Conservation (phyloP, 2,888 invertebrate species). For the Agrotis segetum region DNA sequence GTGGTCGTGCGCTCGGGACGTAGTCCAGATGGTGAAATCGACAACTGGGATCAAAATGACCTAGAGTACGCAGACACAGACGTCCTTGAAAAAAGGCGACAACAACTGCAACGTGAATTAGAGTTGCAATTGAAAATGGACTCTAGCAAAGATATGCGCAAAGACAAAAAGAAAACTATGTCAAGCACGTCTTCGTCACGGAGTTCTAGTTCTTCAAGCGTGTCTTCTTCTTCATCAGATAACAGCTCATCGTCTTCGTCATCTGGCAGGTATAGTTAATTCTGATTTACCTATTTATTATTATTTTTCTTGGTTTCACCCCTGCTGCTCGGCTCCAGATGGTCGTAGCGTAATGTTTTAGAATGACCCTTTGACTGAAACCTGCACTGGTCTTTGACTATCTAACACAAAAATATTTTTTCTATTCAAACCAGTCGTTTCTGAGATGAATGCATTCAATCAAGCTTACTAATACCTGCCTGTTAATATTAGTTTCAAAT, state of each 20-base stretch:
- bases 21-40: conserved; percentile 93
- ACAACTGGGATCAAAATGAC: conserved; percentile 95
- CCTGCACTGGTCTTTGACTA: too few relatives aligned
- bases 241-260: conserved; percentile 93
- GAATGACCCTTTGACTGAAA: too few relatives aligned
- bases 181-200: conserved; percentile 93
- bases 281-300: not conserved
- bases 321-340: too few relatives aligned
- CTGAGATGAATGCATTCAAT: too few relatives aligned
- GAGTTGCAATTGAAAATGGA: conserved; percentile 95
- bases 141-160: conserved; percentile 92
- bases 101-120: conserved; percentile 94
- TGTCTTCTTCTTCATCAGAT: conserved; percentile 92
- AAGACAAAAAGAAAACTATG: conserved; percentile 93
- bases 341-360: too few relatives aligned
- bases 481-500: too few relatives aligned
- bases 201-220: conserved; percentile 92
- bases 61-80: conserved; percentile 96
- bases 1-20: conserved; percentile 91
- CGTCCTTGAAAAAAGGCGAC: conserved; percentile 94
- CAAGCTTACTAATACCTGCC: too few relatives aligned
- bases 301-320: too few relatives aligned
- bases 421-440: too few relatives aligned
- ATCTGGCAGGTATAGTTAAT: conserved; percentile 82
- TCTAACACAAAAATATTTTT: too few relatives aligned